phyloP scores from a whole-genome alignment of 2,888 invertebrate genomes.

The Arctia plantaginis region DNA sequence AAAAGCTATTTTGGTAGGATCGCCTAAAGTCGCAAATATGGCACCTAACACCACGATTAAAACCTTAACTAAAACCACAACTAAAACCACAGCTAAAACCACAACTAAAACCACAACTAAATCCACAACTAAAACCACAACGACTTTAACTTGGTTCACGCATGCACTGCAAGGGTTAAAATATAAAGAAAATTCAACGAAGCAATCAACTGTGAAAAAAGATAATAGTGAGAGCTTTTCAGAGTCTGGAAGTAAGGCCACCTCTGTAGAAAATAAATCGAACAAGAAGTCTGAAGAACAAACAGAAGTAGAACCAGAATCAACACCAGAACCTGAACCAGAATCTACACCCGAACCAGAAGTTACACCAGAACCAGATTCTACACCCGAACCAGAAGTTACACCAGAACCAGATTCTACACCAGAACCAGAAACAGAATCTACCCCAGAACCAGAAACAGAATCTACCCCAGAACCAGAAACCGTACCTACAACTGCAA shows the following conservation, averaged over 20 bases:
- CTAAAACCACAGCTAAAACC: neutral
- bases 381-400: neutral
- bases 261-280: too few species aligned
- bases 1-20: slow-evolving; percentile 38
- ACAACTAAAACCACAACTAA: too few species aligned
- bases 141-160: neutral
- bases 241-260: too few species aligned
- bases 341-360: neutral
- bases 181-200: too few species aligned
- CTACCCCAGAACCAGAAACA: neutral
- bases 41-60: too few species aligned
- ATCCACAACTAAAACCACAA: neutral
- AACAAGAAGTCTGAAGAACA: neutral
- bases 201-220: too few species aligned
- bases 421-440: neutral
- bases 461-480: neutral
- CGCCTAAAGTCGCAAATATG: neutral
- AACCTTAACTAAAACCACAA: too few species aligned
- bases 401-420: neutral
- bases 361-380: neutral
- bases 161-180: neutral
- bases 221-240: too few species aligned
- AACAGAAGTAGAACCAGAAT: neutral
- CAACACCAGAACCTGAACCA: neutral
- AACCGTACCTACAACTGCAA: neutral